These are phyloP conservation scores for Nycticorax nycticorax DNA, from an alignment of 2,113 vertebrate genomes.

Conservation along the genomic window DNA sequence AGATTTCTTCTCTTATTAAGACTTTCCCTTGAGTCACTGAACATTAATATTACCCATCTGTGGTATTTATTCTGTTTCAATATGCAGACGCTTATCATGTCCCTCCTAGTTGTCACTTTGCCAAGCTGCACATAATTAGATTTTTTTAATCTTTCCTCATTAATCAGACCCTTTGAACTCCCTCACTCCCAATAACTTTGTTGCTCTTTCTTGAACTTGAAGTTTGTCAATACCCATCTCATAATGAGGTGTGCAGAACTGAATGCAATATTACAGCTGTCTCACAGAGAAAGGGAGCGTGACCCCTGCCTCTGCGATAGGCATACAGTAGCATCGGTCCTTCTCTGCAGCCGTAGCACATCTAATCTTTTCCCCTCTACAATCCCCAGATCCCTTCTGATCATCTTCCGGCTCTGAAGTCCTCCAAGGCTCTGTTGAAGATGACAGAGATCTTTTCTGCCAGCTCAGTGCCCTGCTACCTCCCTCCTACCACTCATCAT, in stretches of 20 bases:
- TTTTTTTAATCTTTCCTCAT: neutral
- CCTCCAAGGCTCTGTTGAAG: neutral
- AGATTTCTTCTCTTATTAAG: conserved; percentile 25
- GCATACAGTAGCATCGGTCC: neutral
- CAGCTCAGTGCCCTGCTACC: neutral
- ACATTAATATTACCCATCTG: conserved; percentile 44
- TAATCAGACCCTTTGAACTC: conserved; percentile 28
- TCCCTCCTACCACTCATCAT: neutral
- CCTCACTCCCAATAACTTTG: neutral
- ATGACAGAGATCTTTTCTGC: conserved; percentile 25
- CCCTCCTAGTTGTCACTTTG: neutral
- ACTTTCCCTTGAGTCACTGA: conserved; percentile 5
- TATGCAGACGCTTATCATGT: neutral
- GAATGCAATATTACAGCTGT: neutral
- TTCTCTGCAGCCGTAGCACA: neutral
- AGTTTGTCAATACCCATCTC: neutral
- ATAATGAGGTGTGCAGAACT: neutral
- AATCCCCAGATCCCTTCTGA: neutral
- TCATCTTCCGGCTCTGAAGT: neutral
- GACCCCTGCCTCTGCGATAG: neutral
- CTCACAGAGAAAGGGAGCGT: neutral
- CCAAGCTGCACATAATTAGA: conserved; percentile 41
- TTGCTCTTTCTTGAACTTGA: neutral
- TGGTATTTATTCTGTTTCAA: conserved; percentile 23
- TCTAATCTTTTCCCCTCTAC: neutral